Conservation (phyloP, 2,113 vertebrate species). For the Antigone vipio region DNA sequence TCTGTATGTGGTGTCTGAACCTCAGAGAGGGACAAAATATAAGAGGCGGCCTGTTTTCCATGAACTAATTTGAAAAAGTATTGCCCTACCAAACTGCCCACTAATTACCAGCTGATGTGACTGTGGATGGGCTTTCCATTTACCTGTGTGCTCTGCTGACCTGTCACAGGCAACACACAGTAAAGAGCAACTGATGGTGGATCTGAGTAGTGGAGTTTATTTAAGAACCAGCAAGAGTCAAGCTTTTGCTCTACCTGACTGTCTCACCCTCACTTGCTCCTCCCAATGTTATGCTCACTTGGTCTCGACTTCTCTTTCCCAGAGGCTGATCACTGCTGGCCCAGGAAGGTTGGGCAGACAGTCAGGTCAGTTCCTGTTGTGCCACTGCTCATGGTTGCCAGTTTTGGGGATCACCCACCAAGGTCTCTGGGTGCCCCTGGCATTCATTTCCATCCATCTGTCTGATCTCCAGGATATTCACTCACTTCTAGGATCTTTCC, state of each 20-base stretch:
- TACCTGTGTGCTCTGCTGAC: neutral
- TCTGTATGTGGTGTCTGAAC: neutral
- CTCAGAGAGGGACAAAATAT: neutral
- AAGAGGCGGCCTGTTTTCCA: neutral
- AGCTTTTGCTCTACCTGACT: neutral
- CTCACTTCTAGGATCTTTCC: neutral
- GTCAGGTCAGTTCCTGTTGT: neutral
- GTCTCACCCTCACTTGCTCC: neutral
- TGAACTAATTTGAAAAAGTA: neutral
- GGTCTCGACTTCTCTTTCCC: neutral
- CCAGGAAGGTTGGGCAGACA: neutral
- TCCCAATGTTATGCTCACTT: rapidly evolving
- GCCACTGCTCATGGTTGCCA: neutral
- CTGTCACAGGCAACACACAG: neutral
- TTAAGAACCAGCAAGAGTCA: neutral
- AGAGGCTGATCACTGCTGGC: rapidly evolving
- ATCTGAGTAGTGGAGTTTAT: neutral
- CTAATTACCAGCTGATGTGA: neutral
- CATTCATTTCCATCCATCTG: neutral
- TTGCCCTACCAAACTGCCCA: neutral
- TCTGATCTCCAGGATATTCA: neutral
- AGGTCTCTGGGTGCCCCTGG: neutral
- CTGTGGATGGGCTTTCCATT: neutral
- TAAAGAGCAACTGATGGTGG: neutral
- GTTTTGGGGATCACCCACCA: neutral